Conservation (phyloP, 1,140 invertebrate species). For the Charaxes varanes region DNA sequence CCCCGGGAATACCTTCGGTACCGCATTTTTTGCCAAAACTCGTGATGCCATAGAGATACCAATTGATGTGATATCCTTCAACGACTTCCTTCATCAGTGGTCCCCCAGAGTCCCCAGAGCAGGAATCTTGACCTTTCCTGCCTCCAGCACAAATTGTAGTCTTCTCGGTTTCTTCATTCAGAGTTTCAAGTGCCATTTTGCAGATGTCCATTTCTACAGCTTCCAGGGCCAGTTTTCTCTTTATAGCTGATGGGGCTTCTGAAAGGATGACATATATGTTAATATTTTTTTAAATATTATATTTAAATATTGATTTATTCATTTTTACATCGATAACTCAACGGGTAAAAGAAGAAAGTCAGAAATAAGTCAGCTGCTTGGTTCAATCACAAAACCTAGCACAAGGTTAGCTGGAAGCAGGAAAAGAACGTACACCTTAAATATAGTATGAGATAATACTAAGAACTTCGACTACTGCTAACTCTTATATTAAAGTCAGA, state of each 20-base stretch:
- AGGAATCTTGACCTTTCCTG: slow-evolving; percentile 26
- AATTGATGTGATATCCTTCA: slow-evolving; percentile 34
- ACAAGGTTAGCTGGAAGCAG: too few relatives aligned
- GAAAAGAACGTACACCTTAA: too few relatives aligned
- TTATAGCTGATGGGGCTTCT: slow-evolving; percentile 27
- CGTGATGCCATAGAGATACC: slow-evolving; percentile 72
- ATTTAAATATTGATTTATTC: too few relatives aligned
- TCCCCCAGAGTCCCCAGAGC: slow-evolving; percentile 39
- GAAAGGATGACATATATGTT: slow-evolving; percentile 18
- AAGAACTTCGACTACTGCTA: too few relatives aligned
- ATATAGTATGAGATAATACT: too few relatives aligned
- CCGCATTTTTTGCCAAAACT: slow-evolving; percentile 74
- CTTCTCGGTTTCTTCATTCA: not conserved
- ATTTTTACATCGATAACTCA: too few relatives aligned
- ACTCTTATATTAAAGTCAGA: too few relatives aligned
- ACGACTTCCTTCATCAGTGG: slow-evolving; percentile 41
- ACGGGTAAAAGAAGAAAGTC: too few relatives aligned
- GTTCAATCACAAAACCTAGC: too few relatives aligned
- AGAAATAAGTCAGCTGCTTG: too few relatives aligned
- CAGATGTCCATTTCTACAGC: slow-evolving; percentile 26
- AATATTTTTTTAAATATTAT: not conserved
- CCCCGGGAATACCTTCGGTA: slow-evolving; percentile 56
- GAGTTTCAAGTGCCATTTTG: slow-evolving; percentile 4
- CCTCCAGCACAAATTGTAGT: slow-evolving; percentile 70
- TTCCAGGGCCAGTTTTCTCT: slow-evolving; percentile 30